Evolutionary conservation across 2,888 invertebrate species (phyloP).

Genomic region (Drosophila dives): DNA sequence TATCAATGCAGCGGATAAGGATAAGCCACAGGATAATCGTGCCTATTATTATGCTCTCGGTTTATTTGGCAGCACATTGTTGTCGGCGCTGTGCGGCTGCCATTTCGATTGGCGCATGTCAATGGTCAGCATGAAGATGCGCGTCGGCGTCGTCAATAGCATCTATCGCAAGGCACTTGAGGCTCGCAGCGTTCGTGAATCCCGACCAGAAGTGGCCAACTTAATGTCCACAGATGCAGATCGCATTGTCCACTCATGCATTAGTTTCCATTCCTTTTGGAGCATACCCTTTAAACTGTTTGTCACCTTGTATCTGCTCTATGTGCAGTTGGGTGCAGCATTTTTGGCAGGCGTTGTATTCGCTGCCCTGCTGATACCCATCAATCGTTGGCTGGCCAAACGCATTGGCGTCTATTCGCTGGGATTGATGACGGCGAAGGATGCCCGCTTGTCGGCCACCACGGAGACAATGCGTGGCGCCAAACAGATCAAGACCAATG

Average conservation of each 20-base stretch:
- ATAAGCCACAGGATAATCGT: conserved; percentile 85
- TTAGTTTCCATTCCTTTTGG: conserved; percentile 98
- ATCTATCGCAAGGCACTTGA: conserved; percentile 88
- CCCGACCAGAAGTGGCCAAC: conserved; percentile 95
- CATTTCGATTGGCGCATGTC: conserved; percentile 96
- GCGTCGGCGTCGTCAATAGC: conserved; percentile 92
- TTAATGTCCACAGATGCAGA: conserved; percentile 99
- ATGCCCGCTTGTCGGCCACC: conserved; percentile 93
- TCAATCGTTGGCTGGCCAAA: conserved; percentile 95
- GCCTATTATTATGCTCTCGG: conserved; percentile 88
- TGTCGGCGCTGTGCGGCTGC: conserved; percentile 91
- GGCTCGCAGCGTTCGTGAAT: conserved; percentile 84
- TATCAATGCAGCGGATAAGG: conserved; percentile 86
- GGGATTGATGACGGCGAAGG: conserved; percentile 96
- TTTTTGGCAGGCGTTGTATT: conserved; percentile 96
- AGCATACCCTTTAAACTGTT: conserved; percentile 94
- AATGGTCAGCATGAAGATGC: conserved; percentile 93
- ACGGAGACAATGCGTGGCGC: conserved; percentile 95
- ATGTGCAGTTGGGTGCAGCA: conserved; percentile 94
- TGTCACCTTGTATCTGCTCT: conserved; percentile 93
- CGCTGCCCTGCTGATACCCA: conserved; percentile 94
- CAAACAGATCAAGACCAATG: conserved; percentile 94
- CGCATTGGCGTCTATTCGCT: conserved; percentile 94
- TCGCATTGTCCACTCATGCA: conserved; percentile 97
- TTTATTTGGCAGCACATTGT: conserved; percentile 88